A percentile compares a stretch with the other conserved stretches of the same genome.
These are phyloP conservation scores for Tachysurus fulvidraco DNA, from an alignment of 2,113 vertebrate genomes.

Conservation along the genomic window DNA sequence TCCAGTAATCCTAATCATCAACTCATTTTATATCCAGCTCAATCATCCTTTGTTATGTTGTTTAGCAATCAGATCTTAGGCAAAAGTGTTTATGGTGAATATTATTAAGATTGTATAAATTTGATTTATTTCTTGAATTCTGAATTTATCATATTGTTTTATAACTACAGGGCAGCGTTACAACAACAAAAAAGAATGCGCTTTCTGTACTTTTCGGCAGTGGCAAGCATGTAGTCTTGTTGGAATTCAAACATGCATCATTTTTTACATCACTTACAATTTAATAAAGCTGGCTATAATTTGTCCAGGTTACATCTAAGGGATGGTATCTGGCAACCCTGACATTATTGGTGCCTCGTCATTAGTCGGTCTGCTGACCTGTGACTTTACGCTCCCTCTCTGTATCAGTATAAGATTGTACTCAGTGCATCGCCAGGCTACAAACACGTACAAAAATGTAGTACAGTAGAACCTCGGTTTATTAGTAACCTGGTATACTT, in stretches of 20 bases:
- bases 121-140: no score
- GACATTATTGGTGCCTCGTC: background rate
- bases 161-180: background rate
- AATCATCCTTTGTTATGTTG: background rate
- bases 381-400: background rate
- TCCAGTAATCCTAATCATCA: background rate
- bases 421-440: background rate
- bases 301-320: background rate
- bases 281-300: background rate
- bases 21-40: background rate
- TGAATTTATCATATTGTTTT: background rate
- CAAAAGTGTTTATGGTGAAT: background rate
- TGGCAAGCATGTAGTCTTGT: no score
- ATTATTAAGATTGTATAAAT: background rate
- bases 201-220: no score
- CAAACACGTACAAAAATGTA: background rate
- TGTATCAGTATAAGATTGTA: background rate
- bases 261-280: background rate
- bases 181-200: no score
- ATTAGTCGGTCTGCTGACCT: background rate
- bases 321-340: background rate
- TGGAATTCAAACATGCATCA: background rate
- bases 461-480: no score
- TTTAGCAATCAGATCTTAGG: background rate
- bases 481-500: no score